A percentile compares a stretch with the other conserved stretches of the same genome.
These are phyloP conservation scores for Luidia sarsii DNA, from an alignment of 53 echinoderm and acorn worm genomes.

Conservation along the genomic window DNA sequence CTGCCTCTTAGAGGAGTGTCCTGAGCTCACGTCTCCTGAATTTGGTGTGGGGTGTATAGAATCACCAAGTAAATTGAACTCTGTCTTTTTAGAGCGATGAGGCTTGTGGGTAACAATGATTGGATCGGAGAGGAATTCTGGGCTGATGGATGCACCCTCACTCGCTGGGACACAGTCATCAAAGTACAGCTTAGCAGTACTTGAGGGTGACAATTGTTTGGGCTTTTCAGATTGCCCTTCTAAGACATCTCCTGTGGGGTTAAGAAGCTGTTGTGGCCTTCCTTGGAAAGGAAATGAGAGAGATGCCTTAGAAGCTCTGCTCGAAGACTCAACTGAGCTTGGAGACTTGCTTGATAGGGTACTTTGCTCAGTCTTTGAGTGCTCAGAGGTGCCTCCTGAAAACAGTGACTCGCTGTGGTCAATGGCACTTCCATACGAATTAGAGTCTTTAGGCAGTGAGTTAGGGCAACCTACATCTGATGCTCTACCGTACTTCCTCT, in stretches of 20 bases:
- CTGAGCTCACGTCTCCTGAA: no score
- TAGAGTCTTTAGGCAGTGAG: background rate
- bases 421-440: background rate
- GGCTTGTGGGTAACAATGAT: conserved; percentile 13
- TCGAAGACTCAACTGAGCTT: conserved; percentile 1
- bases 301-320: background rate
- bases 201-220: background rate
- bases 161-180: conserved; percentile 45
- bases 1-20: conserved; percentile 1
- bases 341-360: background rate
- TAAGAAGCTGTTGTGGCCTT: background rate
- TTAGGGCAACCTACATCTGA: background rate
- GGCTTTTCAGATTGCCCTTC: no score
- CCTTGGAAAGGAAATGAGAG: conserved; percentile 50
- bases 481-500: background rate
- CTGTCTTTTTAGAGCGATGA: no score
- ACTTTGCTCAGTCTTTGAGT: background rate
- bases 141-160: conserved; percentile 49
- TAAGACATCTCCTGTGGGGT: no score
- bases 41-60: no score
- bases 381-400: conserved; percentile 7
- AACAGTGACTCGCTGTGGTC: conserved; percentile 1
- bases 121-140: conserved; percentile 37
- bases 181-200: background rate
- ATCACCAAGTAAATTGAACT: no score